Evolutionary conservation across 2,888 invertebrate species (phyloP).

Genomic region (Leucozona laternaria): DNA sequence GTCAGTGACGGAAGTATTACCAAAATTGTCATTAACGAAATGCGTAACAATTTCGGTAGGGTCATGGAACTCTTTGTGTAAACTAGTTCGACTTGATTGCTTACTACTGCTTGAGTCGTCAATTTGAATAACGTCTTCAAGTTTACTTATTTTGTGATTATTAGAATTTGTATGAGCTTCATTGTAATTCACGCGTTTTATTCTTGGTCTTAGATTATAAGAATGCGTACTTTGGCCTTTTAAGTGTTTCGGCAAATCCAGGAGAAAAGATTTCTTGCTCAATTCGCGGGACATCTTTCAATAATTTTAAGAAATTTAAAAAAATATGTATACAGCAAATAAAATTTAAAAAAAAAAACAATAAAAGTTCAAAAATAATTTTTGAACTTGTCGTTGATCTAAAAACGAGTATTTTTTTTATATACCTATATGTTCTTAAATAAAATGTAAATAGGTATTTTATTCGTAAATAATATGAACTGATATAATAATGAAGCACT

Average conservation of each 20-base stretch:
- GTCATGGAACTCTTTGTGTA: neutral
- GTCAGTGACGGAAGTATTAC: neutral
- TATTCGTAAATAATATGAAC: too few species aligned
- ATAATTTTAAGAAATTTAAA: neutral
- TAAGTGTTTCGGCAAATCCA: neutral
- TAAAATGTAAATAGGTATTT: too few species aligned
- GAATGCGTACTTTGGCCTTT: neutral
- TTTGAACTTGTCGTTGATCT: neutral
- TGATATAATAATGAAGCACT: too few species aligned
- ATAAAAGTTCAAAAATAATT: neutral
- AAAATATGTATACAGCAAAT: neutral
- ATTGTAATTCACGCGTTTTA: neutral
- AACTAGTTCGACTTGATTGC: neutral
- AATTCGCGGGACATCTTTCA: neutral
- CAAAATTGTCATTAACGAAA: constrained; percentile 15
- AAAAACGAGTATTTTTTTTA: neutral
- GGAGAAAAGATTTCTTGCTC: neutral
- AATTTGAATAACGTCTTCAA: neutral
- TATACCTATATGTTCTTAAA: too few species aligned
- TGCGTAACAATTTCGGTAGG: neutral
- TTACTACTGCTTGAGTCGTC: constrained; percentile 14
- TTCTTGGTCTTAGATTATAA: constrained; percentile 15
- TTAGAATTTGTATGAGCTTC: neutral
- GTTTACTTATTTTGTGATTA: neutral
- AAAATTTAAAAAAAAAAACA: neutral